These are phyloP conservation scores for Drosophila borealis DNA, from an alignment of 2,888 invertebrate species.

Conservation along the genomic window DNA sequence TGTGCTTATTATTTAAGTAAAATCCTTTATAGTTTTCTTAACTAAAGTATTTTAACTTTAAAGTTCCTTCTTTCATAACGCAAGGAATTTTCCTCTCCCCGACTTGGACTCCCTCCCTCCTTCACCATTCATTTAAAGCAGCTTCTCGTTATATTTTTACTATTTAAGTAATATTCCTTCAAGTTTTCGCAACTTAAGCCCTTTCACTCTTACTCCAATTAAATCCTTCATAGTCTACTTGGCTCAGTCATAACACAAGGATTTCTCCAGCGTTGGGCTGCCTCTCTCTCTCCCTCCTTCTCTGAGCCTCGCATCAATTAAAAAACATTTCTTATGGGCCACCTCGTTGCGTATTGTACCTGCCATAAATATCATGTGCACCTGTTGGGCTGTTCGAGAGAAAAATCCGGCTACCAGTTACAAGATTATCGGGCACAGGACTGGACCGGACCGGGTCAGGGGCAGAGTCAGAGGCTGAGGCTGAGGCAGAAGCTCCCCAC, in stretches of 20 bases:
- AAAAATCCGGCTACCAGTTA: constrained; percentile 56
- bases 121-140: background rate
- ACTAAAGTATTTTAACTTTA: no score
- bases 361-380: constrained; percentile 60
- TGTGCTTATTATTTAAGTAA: no score
- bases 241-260: constrained; percentile 12
- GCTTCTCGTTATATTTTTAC: background rate
- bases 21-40: background rate
- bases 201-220: constrained; percentile 17
- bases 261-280: constrained; percentile 8
- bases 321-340: constrained; percentile 36
- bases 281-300: constrained; percentile 3
- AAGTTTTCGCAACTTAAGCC: background rate
- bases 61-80: no score
- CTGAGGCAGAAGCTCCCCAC: no score
- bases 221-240: constrained; percentile 12
- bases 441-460: background rate
- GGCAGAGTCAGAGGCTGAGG: no score
- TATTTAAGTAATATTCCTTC: background rate
- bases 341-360: constrained; percentile 22
- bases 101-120: no score
- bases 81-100: no score
- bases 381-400: constrained; percentile 59
- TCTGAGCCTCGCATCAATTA: constrained; percentile 41
- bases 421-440: constrained; percentile 36